These are phyloP conservation scores for Isotomurus palustris DNA, from an alignment of 2,888 invertebrate genomes.

Conservation along the genomic window DNA sequence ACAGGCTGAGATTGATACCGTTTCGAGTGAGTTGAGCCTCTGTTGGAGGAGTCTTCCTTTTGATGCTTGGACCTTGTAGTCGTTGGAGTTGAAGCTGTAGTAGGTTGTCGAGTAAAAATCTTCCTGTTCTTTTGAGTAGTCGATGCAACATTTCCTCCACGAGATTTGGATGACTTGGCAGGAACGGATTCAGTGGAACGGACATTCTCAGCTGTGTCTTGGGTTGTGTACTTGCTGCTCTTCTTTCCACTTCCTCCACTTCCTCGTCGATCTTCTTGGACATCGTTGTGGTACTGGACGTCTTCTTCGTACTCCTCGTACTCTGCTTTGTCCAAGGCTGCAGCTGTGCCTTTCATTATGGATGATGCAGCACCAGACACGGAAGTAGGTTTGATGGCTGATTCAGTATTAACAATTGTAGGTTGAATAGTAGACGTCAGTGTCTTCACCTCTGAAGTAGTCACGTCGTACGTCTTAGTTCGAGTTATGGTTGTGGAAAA, in stretches of 20 bases:
- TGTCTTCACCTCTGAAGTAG: conserved; percentile 33
- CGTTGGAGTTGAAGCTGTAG: too few species aligned
- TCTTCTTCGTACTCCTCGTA: conserved; percentile 2
- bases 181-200: too few species aligned
- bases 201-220: not conserved
- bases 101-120: too few species aligned
- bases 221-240: not conserved
- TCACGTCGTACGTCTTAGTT: conserved; percentile 37
- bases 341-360: not conserved
- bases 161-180: not conserved
- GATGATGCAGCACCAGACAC: not conserved
- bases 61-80: too few species aligned
- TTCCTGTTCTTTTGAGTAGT: conserved; percentile 16
- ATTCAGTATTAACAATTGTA: conserved; percentile 14
- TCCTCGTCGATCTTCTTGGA: not conserved
- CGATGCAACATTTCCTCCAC: not conserved
- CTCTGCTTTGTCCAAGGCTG: not conserved
- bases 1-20: too few species aligned
- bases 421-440: conserved; percentile 30
- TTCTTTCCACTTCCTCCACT: not conserved
- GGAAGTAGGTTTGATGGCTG: conserved; percentile 22
- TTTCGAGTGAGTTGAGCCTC: not conserved
- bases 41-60: conserved; percentile 1
- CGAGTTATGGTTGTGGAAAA: conserved; percentile 32
- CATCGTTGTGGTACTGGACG: conserved; percentile 5